Base-by-base conservation (phyloP, 2,888 invertebrate species). In the Acanthosepion lycidas region DNA sequence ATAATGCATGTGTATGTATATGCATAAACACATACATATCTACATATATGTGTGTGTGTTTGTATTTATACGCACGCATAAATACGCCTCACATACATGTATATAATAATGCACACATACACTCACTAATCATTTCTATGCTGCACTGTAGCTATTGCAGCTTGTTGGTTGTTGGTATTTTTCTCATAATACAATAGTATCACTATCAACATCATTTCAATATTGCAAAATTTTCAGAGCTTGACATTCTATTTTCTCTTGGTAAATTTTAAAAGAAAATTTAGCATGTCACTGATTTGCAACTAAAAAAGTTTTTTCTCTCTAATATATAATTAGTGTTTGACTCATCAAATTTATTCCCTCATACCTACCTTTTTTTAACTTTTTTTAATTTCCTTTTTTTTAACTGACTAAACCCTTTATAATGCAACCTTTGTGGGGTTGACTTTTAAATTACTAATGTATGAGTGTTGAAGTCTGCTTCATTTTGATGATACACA, bases 121-220 rank as follows among this genome's bases (percentile, higher is more conserved):
- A 78, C n/a, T 78, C n/a, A n/a, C 78, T 78, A n/a, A 78, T 78
- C 78, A 78, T 78, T 78, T 78, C 78, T 78, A 78, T 33, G 33
- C 78, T 78, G 78, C 78, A 78, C 78, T n/a, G 78, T 78, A 78
- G 78, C 15, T 78, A 78, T 78, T 78, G 78, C n/a, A 78, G 78
- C 78, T 78, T n/a, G 15, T 33, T n/a, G n/a, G n/a, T 78, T n/a
- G n/a, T 64, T 64, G 23, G 23, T 64, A 26, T 9, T n/a, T n/a
- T 78, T 78, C n/a, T 78, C n/a, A n/a, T 78, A 78, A n/a, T 78
- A n/a, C 78, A 78, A 78, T 78, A 78, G n/a, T 78, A 78, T 78
- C 78, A 78, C 78, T 78, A 78, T 78, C n/a, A 78, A 78, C 78
- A 78, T 78, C 78, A 78, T 78, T 78, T 78, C 33, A 78, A 78